Percentiles rank a stretch among this genome's conserved stretches.
Conservation (phyloP, 2,113 vertebrate species). For the Gobio gobio region DNA sequence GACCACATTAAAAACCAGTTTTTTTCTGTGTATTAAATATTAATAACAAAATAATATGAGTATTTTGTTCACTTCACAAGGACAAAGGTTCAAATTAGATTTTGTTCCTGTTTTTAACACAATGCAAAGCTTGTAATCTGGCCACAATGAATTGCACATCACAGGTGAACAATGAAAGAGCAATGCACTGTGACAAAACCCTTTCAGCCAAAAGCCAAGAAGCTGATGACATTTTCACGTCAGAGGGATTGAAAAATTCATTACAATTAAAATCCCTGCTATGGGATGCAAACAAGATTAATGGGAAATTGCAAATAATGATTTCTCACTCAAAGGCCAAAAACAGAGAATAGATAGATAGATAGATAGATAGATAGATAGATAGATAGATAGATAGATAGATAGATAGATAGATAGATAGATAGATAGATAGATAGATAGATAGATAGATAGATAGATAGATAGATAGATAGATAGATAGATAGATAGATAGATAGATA, state of each 20-base stretch:
- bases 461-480: not conserved
- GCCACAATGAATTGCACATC: not conserved
- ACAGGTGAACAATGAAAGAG: not conserved
- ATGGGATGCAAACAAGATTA: not conserved
- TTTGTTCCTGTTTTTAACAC: not conserved
- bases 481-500: not conserved
- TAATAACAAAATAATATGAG: too few relatives aligned
- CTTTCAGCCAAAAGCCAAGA: not conserved
- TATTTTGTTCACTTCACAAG: not conserved
- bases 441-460: not conserved
- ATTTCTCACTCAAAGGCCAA: not conserved
- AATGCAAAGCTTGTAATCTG: not conserved
- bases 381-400: not conserved
- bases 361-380: not conserved
- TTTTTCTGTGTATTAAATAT: too few relatives aligned
- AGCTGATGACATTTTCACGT: not conserved
- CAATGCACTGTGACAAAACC: constrained; percentile 11
- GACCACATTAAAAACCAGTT: too few relatives aligned
- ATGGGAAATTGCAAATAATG: not conserved
- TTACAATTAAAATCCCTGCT: not conserved
- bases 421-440: not conserved
- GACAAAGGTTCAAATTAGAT: not conserved
- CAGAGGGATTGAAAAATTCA: not conserved
- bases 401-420: not conserved
- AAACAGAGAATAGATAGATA: not conserved